phyloP scores from a whole-genome alignment of 2,797 vertebrate genomes.

The Orestias chungarensis region DNA sequence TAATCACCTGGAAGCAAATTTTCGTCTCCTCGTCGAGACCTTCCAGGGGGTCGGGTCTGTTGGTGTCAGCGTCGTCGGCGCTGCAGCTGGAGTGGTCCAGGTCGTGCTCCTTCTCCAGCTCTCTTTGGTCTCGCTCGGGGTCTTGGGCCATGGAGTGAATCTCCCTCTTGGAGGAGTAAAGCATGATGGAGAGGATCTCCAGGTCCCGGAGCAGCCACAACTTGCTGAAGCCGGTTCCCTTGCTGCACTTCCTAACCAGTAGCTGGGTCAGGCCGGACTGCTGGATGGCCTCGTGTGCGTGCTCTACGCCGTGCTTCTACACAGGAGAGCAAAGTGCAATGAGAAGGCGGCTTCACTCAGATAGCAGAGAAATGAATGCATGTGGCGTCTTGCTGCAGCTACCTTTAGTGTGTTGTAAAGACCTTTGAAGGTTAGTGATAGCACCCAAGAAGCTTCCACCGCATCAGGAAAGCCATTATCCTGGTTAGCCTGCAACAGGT shows the following conservation, averaged over 20 bases:
- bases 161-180: constrained; percentile 97
- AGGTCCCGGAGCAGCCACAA: constrained; percentile 96
- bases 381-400: constrained; percentile 4
- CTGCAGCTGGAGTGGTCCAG: constrained; percentile 81
- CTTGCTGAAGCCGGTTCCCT: constrained; percentile 97
- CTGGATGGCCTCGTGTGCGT: constrained; percentile 87
- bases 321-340: constrained; percentile 4
- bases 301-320: constrained; percentile 89
- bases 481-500: constrained; percentile 87
- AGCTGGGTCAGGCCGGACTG: constrained; percentile 90
- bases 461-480: constrained; percentile 86
- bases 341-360: neutral
- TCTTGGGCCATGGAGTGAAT: constrained; percentile 87
- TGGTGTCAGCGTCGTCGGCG: constrained; percentile 81
- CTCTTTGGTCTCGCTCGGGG: constrained; percentile 82
- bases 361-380: neutral
- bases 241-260: constrained; percentile 96
- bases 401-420: constrained; percentile 96
- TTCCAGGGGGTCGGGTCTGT: constrained; percentile 89
- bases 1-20: constrained; percentile 92
- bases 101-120: constrained; percentile 85
- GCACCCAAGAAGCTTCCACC: constrained; percentile 96
- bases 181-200: constrained; percentile 97
- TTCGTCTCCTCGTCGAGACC: constrained; percentile 96
- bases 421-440: constrained; percentile 93